Evolutionary conservation across 1,140 invertebrate genomes (phyloP).

Genomic region (Oedothorax gibbosus): DNA sequence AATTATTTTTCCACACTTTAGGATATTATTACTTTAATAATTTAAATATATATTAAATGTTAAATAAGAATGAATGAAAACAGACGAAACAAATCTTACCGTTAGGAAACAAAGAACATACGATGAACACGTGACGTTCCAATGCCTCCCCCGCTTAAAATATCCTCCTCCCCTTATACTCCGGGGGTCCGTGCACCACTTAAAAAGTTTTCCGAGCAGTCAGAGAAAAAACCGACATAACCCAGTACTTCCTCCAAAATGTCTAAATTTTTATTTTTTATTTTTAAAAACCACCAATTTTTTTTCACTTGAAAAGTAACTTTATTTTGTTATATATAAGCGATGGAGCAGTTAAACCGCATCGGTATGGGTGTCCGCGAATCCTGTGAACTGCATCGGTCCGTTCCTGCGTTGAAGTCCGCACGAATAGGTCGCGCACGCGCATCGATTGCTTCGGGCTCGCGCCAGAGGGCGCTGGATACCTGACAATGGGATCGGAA

Average conservation of each 20-base stretch:
- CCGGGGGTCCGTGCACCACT: constrained; percentile 9
- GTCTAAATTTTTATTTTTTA: background rate
- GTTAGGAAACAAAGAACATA: constrained; percentile 27
- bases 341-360: constrained; percentile 29
- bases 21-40: too few species aligned
- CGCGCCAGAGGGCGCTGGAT: constrained; percentile 35
- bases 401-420: background rate
- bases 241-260: background rate
- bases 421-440: constrained; percentile 33
- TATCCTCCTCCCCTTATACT: constrained; percentile 33
- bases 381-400: constrained; percentile 43
- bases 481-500: background rate
- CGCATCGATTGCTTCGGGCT: constrained; percentile 20
- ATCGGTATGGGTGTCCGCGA: constrained; percentile 18
- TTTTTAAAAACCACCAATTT: background rate
- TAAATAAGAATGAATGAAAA: too few species aligned
- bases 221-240: background rate
- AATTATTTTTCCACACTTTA: too few species aligned
- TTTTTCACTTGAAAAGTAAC: too few species aligned
- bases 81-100: constrained; percentile 9
- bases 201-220: constrained; percentile 31
- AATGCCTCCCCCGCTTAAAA: constrained; percentile 31
- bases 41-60: too few species aligned
- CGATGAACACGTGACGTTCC: constrained; percentile 43
- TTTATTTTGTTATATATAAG: constrained; percentile 6